phyloP scores from a whole-genome alignment of 2,113 vertebrate genomes.

The Chionis minor region DNA sequence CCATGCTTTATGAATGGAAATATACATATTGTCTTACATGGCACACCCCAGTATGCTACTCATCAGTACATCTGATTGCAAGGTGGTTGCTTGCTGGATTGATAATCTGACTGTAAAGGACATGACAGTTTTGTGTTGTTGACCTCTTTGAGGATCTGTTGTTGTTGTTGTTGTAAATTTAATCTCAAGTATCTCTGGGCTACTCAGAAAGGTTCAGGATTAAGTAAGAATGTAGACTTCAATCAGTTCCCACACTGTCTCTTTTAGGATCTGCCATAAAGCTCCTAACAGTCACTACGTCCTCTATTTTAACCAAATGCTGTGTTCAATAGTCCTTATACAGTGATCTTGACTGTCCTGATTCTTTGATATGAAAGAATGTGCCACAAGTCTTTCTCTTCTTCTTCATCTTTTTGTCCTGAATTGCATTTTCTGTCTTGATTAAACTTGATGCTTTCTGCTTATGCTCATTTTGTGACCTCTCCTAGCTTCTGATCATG shows the following conservation, averaged over 20 bases:
- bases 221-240: not conserved
- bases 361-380: not conserved
- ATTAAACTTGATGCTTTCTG: constrained; percentile 45
- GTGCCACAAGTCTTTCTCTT: not conserved
- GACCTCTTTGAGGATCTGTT: not conserved
- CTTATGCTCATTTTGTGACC: constrained; percentile 50
- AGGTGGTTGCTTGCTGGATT: not conserved
- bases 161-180: not conserved
- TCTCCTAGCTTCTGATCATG: constrained; percentile 39
- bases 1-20: not conserved
- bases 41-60: not conserved
- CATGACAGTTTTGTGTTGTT: not conserved
- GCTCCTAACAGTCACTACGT: not conserved
- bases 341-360: not conserved
- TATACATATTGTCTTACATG: not conserved
- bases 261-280: not conserved
- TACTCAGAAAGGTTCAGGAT: not conserved
- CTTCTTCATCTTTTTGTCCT: not conserved
- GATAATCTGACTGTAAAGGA: not conserved
- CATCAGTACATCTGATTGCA: not conserved
- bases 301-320: not conserved
- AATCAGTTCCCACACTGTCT: not conserved
- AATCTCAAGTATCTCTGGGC: not conserved
- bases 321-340: not conserved
- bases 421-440: constrained; percentile 30